Evolutionary conservation across 2,797 vertebrate genomes (phyloP).

Genomic region (Phyllotis vaccarum): DNA sequence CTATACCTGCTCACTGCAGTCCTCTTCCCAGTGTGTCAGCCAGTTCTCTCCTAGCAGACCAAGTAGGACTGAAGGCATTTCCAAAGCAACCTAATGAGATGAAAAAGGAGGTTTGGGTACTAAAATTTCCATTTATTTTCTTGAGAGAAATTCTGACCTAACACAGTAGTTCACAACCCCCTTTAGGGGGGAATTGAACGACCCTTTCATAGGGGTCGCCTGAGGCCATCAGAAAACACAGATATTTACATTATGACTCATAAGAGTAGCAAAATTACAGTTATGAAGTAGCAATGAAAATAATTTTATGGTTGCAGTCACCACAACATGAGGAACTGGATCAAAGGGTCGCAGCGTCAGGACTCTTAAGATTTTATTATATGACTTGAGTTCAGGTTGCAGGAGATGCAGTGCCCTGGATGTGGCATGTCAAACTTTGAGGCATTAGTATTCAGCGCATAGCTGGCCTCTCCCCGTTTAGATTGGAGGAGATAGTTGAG

Average conservation of each 20-base stretch:
- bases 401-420: not conserved
- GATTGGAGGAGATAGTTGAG: not conserved
- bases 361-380: not conserved
- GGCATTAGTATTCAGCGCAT: not conserved
- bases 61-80: not conserved
- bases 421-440: not conserved
- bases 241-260: not conserved
- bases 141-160: constrained; percentile 33
- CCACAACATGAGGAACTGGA: not conserved
- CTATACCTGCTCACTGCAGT: not conserved
- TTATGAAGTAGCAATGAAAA: not conserved
- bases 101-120: not conserved
- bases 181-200: not conserved
- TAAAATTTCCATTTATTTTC: constrained; percentile 36
- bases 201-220: not conserved
- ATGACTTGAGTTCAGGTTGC: not conserved
- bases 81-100: constrained; percentile 12
- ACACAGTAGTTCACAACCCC: not conserved
- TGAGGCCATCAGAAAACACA: not conserved
- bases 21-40: too few species aligned
- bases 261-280: not conserved
- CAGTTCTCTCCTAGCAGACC: too few species aligned
- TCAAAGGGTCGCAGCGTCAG: not conserved
- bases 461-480: not conserved
- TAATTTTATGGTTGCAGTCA: not conserved